Percentiles rank a stretch among this genome's conserved stretches.
Evolutionary conservation across 2,113 vertebrate species (phyloP).

Genomic region (Stercorarius parasiticus): DNA sequence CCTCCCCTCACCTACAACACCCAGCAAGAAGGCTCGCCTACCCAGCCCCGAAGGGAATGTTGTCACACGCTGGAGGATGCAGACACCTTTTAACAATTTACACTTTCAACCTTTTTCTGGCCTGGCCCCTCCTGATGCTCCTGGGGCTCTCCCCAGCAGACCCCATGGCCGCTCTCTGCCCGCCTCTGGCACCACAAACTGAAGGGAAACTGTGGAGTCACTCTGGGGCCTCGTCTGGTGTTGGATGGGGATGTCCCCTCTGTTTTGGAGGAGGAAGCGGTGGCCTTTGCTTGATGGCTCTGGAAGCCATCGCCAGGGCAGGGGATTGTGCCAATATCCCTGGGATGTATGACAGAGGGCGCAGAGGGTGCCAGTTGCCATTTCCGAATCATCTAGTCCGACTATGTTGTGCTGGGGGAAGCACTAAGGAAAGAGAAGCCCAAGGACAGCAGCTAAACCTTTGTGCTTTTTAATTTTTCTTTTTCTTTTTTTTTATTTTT

Average conservation of each 20-base stretch:
- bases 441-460: not conserved
- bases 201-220: not conserved
- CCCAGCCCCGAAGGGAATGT: rapidly evolving
- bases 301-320: not conserved
- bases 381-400: not conserved
- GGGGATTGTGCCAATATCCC: rapidly evolving
- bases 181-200: not conserved
- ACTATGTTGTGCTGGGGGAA: not conserved
- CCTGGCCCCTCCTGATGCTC: not conserved
- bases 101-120: not conserved
- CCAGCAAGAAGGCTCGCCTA: rapidly evolving
- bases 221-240: not conserved
- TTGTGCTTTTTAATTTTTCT: not conserved
- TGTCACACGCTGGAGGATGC: not conserved
- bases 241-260: not conserved
- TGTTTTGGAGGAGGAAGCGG: not conserved
- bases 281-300: not conserved
- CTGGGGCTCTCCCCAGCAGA: rapidly evolving
- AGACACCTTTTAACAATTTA: not conserved
- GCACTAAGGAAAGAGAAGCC: not conserved
- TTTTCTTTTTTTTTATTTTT: not conserved
- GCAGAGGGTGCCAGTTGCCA: not conserved
- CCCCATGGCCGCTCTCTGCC: rapidly evolving
- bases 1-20: not conserved
- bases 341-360: rapidly evolving